A percentile compares a stretch with the other conserved stretches of the same genome.
Evolutionary conservation across 2,113 vertebrate species (phyloP).

Genomic region (Vulpes ferrilata): DNA sequence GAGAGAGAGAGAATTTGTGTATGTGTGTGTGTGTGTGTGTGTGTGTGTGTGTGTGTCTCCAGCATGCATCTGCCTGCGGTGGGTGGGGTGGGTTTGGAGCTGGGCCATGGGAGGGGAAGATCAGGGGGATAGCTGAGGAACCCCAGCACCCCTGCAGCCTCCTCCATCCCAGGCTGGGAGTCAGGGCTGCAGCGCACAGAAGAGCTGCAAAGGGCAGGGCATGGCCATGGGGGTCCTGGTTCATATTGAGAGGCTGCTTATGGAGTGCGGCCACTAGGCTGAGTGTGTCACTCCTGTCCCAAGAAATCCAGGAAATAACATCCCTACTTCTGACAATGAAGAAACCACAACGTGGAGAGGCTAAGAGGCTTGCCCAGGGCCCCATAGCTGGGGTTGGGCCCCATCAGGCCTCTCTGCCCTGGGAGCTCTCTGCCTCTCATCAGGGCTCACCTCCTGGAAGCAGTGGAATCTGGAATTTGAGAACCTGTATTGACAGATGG

Average conservation of each 20-base stretch:
- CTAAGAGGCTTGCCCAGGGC: not conserved
- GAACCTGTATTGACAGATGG: accelerated
- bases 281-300: not conserved
- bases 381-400: not conserved
- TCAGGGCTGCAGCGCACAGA: not conserved
- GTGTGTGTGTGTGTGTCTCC: not conserved
- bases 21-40: not conserved
- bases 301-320: not conserved
- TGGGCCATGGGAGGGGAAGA: not conserved
- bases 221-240: accelerated
- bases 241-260: not conserved
- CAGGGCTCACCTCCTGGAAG: not conserved
- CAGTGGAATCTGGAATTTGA: not conserved
- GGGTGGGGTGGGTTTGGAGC: not conserved
- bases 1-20: too few species aligned
- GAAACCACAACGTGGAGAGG: not conserved
- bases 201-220: not conserved
- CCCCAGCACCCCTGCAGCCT: not conserved
- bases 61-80: not conserved
- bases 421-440: too few species aligned
- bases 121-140: not conserved
- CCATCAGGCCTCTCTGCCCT: accelerated
- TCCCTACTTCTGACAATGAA: not conserved
- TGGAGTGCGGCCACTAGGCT: not conserved
- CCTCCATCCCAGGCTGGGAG: not conserved